These are phyloP conservation scores for Augochlorella aurata DNA, from an alignment of 2,888 invertebrate species.

Conservation along the genomic window DNA sequence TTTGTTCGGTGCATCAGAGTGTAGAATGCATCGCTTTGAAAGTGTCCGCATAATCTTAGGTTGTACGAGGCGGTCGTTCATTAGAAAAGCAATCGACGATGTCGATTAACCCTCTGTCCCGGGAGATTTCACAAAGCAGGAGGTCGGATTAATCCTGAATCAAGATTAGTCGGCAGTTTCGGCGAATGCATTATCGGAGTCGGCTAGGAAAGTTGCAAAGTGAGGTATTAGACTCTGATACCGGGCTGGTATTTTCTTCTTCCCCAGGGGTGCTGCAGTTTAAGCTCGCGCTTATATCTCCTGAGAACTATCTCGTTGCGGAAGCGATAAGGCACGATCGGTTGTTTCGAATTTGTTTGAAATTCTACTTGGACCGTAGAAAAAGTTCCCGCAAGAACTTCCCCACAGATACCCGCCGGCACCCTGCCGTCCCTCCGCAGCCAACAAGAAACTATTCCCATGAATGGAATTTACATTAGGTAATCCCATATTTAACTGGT, in stretches of 20 bases:
- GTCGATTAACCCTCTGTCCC: slow-evolving; percentile 16
- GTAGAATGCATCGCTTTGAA: neutral
- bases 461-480: slow-evolving; percentile 3
- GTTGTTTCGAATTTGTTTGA: slow-evolving; percentile 37
- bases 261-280: slow-evolving; percentile 27
- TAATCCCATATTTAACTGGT: neutral
- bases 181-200: slow-evolving; percentile 38
- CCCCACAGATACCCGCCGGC: neutral
- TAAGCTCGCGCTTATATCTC: slow-evolving; percentile 41
- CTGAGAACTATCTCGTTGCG: slow-evolving; percentile 46
- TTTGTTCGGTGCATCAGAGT: neutral
- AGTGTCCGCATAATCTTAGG: neutral
- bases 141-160: slow-evolving; percentile 23
- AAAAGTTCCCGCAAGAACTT: slow-evolving; percentile 30
- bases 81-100: slow-evolving; percentile 20
- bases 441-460: neutral
- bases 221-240: slow-evolving; percentile 25
- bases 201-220: slow-evolving; percentile 37
- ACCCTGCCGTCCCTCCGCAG: neutral
- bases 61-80: slow-evolving; percentile 2
- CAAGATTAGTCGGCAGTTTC: slow-evolving; percentile 30
- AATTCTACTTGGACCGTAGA: slow-evolving; percentile 27
- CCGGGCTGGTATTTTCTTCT: slow-evolving; percentile 22
- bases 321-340: slow-evolving; percentile 42
- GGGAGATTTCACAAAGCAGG: slow-evolving; percentile 6